These are phyloP conservation scores for Gadopsis marmoratus DNA, from an alignment of 2,797 vertebrate species.

Conservation along the genomic window DNA sequence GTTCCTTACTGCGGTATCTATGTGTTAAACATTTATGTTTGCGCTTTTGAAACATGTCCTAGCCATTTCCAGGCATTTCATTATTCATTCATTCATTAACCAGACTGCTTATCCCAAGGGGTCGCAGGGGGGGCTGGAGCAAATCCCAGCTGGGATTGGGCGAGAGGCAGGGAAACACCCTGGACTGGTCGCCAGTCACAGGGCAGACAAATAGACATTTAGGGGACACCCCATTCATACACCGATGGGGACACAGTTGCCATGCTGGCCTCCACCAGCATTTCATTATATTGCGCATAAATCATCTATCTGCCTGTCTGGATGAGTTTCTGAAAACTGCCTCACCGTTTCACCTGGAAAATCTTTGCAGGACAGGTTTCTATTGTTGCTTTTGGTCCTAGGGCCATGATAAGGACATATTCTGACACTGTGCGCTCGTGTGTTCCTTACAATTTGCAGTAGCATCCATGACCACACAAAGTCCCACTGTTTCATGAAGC, in stretches of 20 bases:
- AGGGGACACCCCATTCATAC: too few species aligned
- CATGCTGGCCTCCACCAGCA: too few species aligned
- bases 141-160: too few species aligned
- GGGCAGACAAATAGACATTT: too few species aligned
- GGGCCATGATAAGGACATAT: not conserved
- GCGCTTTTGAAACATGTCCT: not conserved
- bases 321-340: too few species aligned
- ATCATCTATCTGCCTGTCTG: not conserved
- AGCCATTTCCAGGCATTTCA: too few species aligned
- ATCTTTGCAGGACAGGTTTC: not conserved
- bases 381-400: not conserved
- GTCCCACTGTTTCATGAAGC: conserved; percentile 98
- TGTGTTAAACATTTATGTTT: not conserved
- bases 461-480: conserved; percentile 98
- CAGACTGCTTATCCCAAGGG: too few species aligned
- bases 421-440: conserved; percentile 34
- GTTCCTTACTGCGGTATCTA: not conserved
- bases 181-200: too few species aligned
- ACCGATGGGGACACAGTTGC: too few species aligned
- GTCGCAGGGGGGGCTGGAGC: too few species aligned
- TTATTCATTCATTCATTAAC: too few species aligned
- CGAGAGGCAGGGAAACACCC: too few species aligned
- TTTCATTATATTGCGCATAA: not conserved
- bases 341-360: not conserved
- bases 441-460: conserved; percentile 84